phyloP scores from a whole-genome alignment of 2,113 vertebrate species.

The Melozone crissalis region DNA sequence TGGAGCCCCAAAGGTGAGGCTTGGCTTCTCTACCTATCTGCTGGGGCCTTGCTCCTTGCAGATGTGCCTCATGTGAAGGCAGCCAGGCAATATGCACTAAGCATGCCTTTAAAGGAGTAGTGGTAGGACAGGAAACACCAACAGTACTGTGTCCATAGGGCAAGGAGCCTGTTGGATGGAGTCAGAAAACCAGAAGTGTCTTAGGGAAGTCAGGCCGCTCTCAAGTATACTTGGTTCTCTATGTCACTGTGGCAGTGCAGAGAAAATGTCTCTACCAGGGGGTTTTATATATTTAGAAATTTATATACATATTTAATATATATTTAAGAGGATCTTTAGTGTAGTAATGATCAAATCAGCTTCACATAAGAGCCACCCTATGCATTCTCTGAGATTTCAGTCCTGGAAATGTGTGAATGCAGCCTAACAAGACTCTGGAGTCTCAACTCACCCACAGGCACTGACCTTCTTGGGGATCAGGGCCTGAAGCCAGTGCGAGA shows the following conservation, averaged over 20 bases:
- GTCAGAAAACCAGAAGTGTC: not conserved
- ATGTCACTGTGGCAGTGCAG: not conserved
- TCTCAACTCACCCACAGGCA: not conserved
- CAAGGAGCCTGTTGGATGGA: not conserved
- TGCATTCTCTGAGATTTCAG: rapidly evolving
- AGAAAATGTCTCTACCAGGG: not conserved
- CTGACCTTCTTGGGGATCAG: not conserved
- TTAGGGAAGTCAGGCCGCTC: not conserved
- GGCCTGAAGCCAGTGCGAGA: not conserved
- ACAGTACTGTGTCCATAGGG: not conserved
- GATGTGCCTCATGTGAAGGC: not conserved
- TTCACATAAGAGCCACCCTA: not conserved
- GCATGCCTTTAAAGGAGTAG: not conserved
- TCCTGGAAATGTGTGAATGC: not conserved
- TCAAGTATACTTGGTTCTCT: too few species aligned
- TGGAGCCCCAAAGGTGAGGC: not conserved
- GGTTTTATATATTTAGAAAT: not conserved
- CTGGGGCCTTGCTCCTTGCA: not conserved
- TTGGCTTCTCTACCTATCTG: not conserved
- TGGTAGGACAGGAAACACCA: not conserved
- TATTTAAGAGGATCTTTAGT: not conserved
- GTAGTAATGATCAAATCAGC: not conserved
- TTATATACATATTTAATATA: not conserved
- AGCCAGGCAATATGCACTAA: not conserved
- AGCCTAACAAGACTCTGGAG: not conserved